Evolutionary conservation across 1,140 invertebrate species (phyloP).

Genomic region (Pseudoatta argentina): DNA sequence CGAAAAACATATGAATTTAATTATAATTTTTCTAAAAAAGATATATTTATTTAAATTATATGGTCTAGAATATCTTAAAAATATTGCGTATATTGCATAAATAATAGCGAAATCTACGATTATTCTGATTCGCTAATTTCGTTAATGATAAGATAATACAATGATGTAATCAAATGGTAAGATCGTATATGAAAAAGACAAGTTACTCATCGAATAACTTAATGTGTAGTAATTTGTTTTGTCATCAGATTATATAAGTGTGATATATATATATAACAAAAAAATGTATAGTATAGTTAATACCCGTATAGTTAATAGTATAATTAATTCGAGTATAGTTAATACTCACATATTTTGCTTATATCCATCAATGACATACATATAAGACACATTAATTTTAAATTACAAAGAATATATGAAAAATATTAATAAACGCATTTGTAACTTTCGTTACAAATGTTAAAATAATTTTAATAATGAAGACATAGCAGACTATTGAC

Average conservation of each 20-base stretch:
- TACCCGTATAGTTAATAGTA: background rate
- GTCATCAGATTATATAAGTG: slow-evolving; percentile 2
- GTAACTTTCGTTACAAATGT: background rate
- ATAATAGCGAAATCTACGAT: background rate
- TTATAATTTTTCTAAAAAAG: background rate
- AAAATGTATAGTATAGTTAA: slow-evolving; percentile 12
- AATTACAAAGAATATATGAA: background rate
- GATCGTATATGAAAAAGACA: background rate
- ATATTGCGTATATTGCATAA: background rate
- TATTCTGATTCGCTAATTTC: background rate
- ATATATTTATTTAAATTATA: slow-evolving; percentile 20
- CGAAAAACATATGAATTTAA: background rate
- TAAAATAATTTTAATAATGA: background rate
- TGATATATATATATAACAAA: background rate
- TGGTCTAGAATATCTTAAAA: background rate
- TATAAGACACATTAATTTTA: slow-evolving; percentile 2
- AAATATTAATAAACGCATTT: background rate
- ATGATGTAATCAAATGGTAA: background rate
- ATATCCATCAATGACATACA: background rate
- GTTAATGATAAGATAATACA: background rate
- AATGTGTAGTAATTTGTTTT: background rate
- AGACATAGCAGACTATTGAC: background rate
- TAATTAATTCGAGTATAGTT: background rate
- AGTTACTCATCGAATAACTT: slow-evolving; percentile 3
- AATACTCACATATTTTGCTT: background rate